Conservation (phyloP, 2,888 invertebrate species). For the Platypus cylindrus region DNA sequence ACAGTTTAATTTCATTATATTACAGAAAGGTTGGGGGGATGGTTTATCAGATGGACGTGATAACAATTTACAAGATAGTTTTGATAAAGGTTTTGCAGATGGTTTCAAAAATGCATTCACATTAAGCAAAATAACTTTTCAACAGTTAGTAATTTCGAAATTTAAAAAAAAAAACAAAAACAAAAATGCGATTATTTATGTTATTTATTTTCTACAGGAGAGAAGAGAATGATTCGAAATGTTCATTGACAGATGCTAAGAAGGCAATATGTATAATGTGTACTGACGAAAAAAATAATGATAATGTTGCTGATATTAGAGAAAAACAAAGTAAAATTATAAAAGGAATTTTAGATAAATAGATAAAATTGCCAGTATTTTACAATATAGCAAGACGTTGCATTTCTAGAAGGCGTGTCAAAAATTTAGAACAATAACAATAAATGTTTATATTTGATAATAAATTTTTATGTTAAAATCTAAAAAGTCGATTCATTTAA, state of each 20-base stretch:
- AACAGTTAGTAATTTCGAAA: conserved; percentile 3
- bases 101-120: conserved; percentile 49
- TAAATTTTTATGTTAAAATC: conserved; percentile 1
- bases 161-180: no score
- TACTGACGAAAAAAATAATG: conserved; percentile 10
- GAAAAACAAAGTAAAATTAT: conserved; percentile 8
- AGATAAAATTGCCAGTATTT: no score
- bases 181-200: no score
- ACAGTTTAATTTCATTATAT: no score
- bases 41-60: conserved; percentile 53
- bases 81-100: conserved; percentile 54
- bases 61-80: conserved; percentile 51
- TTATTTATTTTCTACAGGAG: no score
- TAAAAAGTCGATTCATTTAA: no score
- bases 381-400: no score
- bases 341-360: conserved; percentile 2
- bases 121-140: conserved; percentile 35
- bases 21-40: conserved; percentile 40
- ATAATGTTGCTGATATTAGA: conserved; percentile 12
- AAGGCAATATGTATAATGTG: conserved; percentile 11
- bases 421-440: no score
- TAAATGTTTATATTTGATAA: no score
- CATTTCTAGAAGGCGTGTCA: no score
- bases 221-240: no score
- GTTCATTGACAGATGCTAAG: conserved; percentile 3